Conservation (phyloP, 2,797 vertebrate genomes). For the Tapirus indicus region DNA sequence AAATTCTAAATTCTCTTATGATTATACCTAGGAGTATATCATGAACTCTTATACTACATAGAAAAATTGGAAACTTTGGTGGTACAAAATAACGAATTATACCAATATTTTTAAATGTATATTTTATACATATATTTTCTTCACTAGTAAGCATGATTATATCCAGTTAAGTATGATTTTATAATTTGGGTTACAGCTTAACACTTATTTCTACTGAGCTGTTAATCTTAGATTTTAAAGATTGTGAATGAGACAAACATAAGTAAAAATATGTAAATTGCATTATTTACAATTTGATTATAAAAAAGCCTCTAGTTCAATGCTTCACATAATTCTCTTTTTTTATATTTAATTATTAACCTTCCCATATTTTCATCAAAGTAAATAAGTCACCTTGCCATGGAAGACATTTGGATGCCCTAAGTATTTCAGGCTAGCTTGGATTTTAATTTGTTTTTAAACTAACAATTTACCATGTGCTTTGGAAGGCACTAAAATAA, state of each 20-base stretch:
- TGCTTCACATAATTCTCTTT: not conserved
- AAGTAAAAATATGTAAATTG: not conserved
- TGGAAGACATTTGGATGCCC: not conserved
- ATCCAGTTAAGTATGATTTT: not conserved
- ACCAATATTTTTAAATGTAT: not conserved
- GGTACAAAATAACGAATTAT: not conserved
- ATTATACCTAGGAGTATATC: not conserved
- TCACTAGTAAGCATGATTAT: not conserved
- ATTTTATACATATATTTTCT: not conserved
- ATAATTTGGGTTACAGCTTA: not conserved
- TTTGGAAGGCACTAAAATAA: slow-evolving; percentile 25
- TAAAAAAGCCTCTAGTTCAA: not conserved
- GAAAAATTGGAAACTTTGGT: not conserved
- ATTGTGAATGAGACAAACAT: not conserved
- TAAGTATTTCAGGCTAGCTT: not conserved
- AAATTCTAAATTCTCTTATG: not conserved
- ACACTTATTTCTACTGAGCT: not conserved
- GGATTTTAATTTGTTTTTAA: not conserved
- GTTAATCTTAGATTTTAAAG: not conserved
- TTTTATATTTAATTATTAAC: slow-evolving; percentile 29
- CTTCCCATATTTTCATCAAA: not conserved
- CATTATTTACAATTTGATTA: slow-evolving; percentile 7
- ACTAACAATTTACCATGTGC: not conserved
- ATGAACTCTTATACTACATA: not conserved
- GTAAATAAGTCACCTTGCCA: not conserved